Evolutionary conservation across 2,113 vertebrate genomes (phyloP), one percentile per base, ranked within the genome.

Genomic region (Ictidomys tridecemlineatus): DNA sequence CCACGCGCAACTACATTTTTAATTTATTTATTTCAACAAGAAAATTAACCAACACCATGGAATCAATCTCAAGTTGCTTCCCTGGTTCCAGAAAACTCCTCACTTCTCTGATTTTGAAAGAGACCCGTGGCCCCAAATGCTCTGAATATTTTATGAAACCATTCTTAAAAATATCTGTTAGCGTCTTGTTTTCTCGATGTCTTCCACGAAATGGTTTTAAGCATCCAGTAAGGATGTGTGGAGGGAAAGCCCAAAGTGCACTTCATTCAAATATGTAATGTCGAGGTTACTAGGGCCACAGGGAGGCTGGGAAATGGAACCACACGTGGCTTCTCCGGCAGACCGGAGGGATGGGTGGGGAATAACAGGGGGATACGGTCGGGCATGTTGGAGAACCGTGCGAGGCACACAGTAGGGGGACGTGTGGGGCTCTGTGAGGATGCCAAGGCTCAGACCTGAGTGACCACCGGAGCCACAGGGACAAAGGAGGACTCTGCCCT

Each of bases 21-120:
- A 77, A 67, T 65, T n/a, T 73, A 88, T 84, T 69, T 67, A 85
- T 89, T 63, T 77, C 76, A 79, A 84, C 18, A 91, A 79, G 78
- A 84, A 92, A 95, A 93, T 87, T 39, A 94, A 84, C 24, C 95
- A 94, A 94, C 65, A 30, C 8, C 14, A 83, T 6, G n/a, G 18
- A 67, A 56, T 56, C 56, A 20, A 56, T 85, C 58, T 67, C 70
- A 67, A 18, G 10, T 65, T n/a, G 14, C 53, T 85, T 93, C 37
- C 39, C 8, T 78, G 78, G 9, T n/a, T 26, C 22, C 58, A 85
- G 51, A 58, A 78, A 91, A 82, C 5, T 17, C 42, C 5, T 22
- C 42, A 89, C 42, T 80, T 95, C 16, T 45, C 65, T 83, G 51
- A 86, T 70, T 61, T 86, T 74, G 89, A 94, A 85, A 87, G 42